phyloP scores from a whole-genome alignment of 2,113 vertebrate genomes.

The Naja naja region DNA sequence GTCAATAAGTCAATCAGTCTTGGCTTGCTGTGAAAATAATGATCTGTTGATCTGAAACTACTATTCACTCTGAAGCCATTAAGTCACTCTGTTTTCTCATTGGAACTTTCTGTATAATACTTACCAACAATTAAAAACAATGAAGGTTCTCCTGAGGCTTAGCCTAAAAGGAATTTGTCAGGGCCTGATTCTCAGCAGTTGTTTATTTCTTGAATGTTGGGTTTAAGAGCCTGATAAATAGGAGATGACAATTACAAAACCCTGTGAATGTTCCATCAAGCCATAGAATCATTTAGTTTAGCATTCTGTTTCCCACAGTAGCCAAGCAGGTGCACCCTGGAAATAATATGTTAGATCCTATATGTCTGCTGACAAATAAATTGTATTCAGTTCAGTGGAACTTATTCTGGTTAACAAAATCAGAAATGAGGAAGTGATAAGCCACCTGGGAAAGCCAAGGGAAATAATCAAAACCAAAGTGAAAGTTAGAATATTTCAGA shows the following conservation, averaged over 20 bases:
- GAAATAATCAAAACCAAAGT: too few relatives aligned
- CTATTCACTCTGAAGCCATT: conserved; percentile 56
- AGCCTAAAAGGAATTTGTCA: conserved; percentile 26
- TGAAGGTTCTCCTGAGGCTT: conserved; percentile 10
- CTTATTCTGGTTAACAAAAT: background rate
- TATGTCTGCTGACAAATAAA: background rate
- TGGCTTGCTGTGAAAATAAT: conserved; percentile 66
- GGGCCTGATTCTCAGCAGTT: background rate
- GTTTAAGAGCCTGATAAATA: background rate
- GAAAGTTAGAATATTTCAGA: too few relatives aligned
- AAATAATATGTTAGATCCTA: background rate
- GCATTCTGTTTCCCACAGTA: background rate
- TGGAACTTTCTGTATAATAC: conserved; percentile 37
- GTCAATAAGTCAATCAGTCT: conserved; percentile 12
- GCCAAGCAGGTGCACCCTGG: background rate
- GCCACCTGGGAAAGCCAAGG: too few relatives aligned
- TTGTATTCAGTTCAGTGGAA: background rate
- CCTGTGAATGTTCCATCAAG: background rate
- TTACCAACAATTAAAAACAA: conserved; percentile 26
- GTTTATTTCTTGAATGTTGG: background rate
- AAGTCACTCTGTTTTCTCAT: conserved; percentile 55
- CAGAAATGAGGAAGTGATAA: too few relatives aligned
- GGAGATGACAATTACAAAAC: background rate
- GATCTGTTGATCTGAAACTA: conserved; percentile 62
- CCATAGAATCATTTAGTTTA: background rate